A percentile compares a stretch with the other conserved stretches of the same genome.
Evolutionary conservation across 37 sponge, comb jelly and placozoan genomes (phyloP).

Genomic region (Ephydatia muelleri): DNA sequence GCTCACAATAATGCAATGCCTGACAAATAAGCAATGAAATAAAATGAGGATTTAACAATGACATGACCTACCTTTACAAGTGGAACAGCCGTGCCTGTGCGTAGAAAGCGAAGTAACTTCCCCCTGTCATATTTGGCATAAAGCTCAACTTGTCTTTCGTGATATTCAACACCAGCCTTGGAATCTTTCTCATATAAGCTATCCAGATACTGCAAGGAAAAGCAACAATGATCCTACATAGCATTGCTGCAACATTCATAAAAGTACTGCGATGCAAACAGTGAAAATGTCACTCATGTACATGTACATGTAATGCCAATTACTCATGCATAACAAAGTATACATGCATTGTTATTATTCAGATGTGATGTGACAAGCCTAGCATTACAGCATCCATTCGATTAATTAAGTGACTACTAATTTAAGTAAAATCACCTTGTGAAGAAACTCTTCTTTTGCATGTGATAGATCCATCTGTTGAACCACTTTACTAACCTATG

Average conservation of each 20-base stretch:
- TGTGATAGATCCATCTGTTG: constrained; percentile 29
- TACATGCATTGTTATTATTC: too few relatives aligned
- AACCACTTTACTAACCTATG: constrained; percentile 42
- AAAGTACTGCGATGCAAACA: too few relatives aligned
- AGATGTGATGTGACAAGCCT: too few relatives aligned
- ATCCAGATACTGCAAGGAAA: constrained; percentile 77
- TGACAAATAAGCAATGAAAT: constrained; percentile 13
- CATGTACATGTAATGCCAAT: too few relatives aligned
- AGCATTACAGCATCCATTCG: too few relatives aligned
- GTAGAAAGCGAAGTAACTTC: constrained; percentile 84
- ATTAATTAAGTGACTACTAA: too few relatives aligned
- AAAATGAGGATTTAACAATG: background rate
- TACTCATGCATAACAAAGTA: too few relatives aligned
- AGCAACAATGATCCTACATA: background rate
- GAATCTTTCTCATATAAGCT: constrained; percentile 84
- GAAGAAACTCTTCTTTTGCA: constrained; percentile 41
- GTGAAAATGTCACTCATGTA: background rate
- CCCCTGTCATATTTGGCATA: constrained; percentile 87
- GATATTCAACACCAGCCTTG: constrained; percentile 76
- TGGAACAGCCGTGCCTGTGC: constrained; percentile 86
- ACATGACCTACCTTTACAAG: constrained; percentile 79
- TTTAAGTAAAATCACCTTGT: constrained; percentile 26
- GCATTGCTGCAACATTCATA: too few relatives aligned
- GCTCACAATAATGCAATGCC: constrained; percentile 75
- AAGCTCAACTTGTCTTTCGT: constrained; percentile 89